phyloP scores from a whole-genome alignment of 2,113 vertebrate genomes.

The Pangasianodon gigas region DNA sequence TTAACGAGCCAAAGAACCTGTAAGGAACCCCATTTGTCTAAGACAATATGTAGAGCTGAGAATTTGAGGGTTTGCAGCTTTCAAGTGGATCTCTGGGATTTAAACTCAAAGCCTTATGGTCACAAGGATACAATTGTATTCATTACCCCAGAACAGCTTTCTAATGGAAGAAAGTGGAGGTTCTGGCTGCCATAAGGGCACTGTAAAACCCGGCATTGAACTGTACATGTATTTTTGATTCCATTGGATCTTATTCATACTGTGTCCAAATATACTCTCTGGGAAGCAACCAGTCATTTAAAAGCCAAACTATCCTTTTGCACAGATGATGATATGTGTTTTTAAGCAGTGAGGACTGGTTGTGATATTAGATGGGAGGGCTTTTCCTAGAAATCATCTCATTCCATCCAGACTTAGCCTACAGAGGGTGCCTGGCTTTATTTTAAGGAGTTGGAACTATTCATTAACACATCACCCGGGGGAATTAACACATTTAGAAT shows the following conservation, averaged over 20 bases:
- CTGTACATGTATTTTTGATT: not conserved
- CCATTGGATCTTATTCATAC: not conserved
- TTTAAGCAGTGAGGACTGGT: not conserved
- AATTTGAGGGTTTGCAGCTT: not conserved
- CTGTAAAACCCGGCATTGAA: too few species aligned
- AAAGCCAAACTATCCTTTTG: not conserved
- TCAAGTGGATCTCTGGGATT: not conserved
- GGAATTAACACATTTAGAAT: not conserved
- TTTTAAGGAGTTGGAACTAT: conserved; percentile 33
- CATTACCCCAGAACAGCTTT: not conserved
- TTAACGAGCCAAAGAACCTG: not conserved
- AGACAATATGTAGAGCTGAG: not conserved
- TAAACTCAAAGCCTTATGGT: not conserved
- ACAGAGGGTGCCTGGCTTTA: conserved; percentile 59
- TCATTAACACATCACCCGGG: not conserved
- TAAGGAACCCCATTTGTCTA: not conserved
- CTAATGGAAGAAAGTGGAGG: not conserved
- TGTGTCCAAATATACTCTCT: not conserved
- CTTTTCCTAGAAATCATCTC: conserved; percentile 64
- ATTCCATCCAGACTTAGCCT: conserved; percentile 50
- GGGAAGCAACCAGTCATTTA: not conserved
- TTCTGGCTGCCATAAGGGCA: not conserved
- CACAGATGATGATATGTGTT: not conserved
- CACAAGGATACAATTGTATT: not conserved
- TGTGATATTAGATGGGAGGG: not conserved